phyloP scores from a whole-genome alignment of 2,797 vertebrate genomes.

The Phataginus tricuspis region DNA sequence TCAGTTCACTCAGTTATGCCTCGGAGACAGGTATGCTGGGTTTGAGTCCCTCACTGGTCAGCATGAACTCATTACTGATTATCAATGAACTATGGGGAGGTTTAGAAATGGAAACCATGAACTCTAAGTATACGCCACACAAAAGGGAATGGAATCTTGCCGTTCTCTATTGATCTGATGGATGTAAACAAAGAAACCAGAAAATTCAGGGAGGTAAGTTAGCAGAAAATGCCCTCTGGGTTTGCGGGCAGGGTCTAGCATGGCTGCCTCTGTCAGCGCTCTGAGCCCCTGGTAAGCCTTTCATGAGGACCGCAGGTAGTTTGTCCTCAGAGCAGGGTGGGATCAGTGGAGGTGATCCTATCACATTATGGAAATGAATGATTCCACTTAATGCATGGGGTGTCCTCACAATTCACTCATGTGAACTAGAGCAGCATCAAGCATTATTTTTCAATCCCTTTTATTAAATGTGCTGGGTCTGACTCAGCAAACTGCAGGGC shows the following conservation, averaged over 20 bases:
- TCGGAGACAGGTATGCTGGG: too few relatives aligned
- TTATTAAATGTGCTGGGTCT: constrained; percentile 69
- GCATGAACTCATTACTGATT: neutral
- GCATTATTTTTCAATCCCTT: constrained; percentile 62
- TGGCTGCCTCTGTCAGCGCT: neutral
- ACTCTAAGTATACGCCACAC: accelerated
- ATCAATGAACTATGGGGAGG: neutral
- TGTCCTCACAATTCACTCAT: constrained; percentile 65
- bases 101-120: neutral
- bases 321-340: neutral
- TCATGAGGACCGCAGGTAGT: neutral
- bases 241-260: neutral
- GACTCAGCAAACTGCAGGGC: constrained; percentile 64
- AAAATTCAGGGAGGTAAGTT: neutral
- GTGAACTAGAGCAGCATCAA: constrained; percentile 37
- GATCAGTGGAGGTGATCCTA: neutral
- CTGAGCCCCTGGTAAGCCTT: neutral
- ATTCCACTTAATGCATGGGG: constrained; percentile 19
- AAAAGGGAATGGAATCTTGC: neutral
- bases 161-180: neutral
- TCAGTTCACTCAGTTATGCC: neutral
- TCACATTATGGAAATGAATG: constrained; percentile 63
- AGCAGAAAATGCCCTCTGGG: neutral
- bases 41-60: neutral
- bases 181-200: neutral